Evolutionary conservation across 2,888 invertebrate genomes (phyloP).

Genomic region (Polymixis lichenea): DNA sequence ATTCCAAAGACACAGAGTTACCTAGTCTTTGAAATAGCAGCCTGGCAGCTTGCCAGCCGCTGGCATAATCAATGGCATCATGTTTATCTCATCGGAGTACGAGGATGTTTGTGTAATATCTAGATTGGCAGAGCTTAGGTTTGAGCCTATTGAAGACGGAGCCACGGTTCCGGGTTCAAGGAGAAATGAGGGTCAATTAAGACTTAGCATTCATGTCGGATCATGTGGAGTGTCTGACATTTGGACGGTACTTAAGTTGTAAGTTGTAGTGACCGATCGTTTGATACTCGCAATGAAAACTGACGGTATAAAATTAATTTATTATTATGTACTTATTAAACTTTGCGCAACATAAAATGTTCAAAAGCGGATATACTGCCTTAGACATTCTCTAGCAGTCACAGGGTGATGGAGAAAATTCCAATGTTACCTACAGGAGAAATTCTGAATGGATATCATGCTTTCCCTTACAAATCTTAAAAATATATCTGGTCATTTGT

Average conservation of each 20-base stretch:
- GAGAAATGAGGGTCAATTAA: constrained; percentile 12
- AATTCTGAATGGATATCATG: neutral
- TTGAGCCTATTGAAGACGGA: constrained; percentile 10
- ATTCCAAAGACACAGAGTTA: constrained; percentile 49
- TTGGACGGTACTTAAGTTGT: neutral
- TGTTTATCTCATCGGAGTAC: constrained; percentile 51
- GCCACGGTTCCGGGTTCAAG: constrained; percentile 24
- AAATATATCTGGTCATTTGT: neutral
- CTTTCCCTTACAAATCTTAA: too few species aligned
- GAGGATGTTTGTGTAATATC: constrained; percentile 49
- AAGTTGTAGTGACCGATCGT: too few species aligned
- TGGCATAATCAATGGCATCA: constrained; percentile 45
- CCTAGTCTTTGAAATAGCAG: constrained; percentile 55
- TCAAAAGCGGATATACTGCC: too few species aligned
- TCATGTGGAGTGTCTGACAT: neutral
- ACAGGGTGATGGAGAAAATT: too few species aligned
- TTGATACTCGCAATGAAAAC: neutral
- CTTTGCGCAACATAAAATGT: too few species aligned
- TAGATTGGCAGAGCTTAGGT: constrained; percentile 46
- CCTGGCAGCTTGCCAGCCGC: constrained; percentile 56
- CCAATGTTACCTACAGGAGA: neutral
- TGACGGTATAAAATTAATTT: neutral
- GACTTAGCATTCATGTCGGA: neutral
- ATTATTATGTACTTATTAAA: too few species aligned
- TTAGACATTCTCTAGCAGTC: too few species aligned